phyloP scores from a whole-genome alignment of 2,888 invertebrate genomes.

The Desoria tigrina region DNA sequence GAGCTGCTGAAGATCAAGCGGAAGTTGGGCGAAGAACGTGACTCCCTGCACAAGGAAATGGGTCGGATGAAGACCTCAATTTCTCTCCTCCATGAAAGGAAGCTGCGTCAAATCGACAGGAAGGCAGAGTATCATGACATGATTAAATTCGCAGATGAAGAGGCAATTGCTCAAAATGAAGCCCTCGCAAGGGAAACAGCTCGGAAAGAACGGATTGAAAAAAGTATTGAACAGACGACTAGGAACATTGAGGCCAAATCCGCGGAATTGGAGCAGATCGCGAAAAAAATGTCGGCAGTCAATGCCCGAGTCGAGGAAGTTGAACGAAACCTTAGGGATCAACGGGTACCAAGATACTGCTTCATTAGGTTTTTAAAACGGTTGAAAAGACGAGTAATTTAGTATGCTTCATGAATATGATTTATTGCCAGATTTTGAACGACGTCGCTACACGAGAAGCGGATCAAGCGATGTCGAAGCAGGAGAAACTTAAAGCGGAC shows the following conservation, averaged over 20 bases:
- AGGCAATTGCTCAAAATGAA: constrained; percentile 38
- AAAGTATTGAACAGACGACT: constrained; percentile 26
- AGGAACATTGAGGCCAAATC: constrained; percentile 31
- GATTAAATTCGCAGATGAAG: constrained; percentile 40
- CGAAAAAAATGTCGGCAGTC: constrained; percentile 23
- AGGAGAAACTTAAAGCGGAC: constrained; percentile 45
- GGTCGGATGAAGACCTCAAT: constrained; percentile 35
- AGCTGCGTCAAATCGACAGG: constrained; percentile 25
- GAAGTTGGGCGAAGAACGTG: constrained; percentile 40
- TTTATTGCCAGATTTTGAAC: constrained; percentile 33
- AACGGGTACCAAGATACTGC: constrained; percentile 28
- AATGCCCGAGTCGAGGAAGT: constrained; percentile 33
- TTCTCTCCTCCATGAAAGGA: constrained; percentile 29
- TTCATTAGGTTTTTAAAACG: too few species aligned
- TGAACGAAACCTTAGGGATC: constrained; percentile 36
- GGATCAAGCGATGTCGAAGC: constrained; percentile 34
- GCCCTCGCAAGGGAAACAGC: constrained; percentile 40
- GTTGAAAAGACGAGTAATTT: too few species aligned
- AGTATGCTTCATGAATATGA: not conserved
- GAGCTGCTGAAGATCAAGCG: constrained; percentile 42
- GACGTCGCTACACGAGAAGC: constrained; percentile 40
- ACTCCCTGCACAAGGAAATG: constrained; percentile 34
- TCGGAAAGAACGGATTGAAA: constrained; percentile 37
- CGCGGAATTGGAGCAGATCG: constrained; percentile 31
- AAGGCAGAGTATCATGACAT: constrained; percentile 36